Base-by-base conservation (phyloP, 2,888 invertebrate species). In the Ashinkailepas kermadecensis region DNA sequence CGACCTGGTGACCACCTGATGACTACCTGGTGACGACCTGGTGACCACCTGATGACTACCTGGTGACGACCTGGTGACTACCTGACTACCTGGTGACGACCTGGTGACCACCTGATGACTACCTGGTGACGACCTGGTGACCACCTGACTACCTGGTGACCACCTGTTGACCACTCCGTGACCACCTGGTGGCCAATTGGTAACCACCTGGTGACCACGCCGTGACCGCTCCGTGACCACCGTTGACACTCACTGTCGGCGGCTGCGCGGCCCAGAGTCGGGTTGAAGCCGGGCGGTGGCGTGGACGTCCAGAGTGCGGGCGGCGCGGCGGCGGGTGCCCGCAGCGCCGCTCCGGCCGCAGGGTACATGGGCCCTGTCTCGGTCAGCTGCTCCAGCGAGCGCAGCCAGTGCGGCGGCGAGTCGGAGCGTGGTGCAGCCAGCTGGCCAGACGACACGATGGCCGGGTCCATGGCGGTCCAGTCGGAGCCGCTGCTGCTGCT, bases 391-490 rank as follows among this genome's bases (percentile, higher is more conserved):
- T 88, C 88, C 82, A 88, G 86, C 81, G 88, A 88, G 83, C 87
- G 88, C 85, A 88, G 86, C 88, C 88, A 88, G 83, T 88, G 87
- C 62, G 88, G 87, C 23, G 87, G 86, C 84, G 86, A 86, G 80
- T 87, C 86, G 83, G 87, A 85, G 85, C 85, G 86, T 82, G 74
- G 85, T 83, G 85, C 87, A 83, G 88, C 85, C 87, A 89, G 85
- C 92, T 91, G 84, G 54, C 92, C 92, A 84, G 92, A 93, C 21
- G 84, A 83, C 54, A 95, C 91, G 86, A 97, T 96, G 85, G 96
- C 96, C 83, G 97, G 96, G 90, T 97, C 97, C 90, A 96, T 91
- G 85, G 94, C 92, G 86, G 95, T 94, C 95, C 95, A 95, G 89
- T 95, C 95, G 82, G 84, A 82, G 74, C 74, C 74, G 81, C 84